Percentiles rank a stretch among this genome's conserved stretches.
These are phyloP conservation scores for Neocrepidodera transversa DNA, from an alignment of 2,888 invertebrate genomes.

Conservation along the genomic window DNA sequence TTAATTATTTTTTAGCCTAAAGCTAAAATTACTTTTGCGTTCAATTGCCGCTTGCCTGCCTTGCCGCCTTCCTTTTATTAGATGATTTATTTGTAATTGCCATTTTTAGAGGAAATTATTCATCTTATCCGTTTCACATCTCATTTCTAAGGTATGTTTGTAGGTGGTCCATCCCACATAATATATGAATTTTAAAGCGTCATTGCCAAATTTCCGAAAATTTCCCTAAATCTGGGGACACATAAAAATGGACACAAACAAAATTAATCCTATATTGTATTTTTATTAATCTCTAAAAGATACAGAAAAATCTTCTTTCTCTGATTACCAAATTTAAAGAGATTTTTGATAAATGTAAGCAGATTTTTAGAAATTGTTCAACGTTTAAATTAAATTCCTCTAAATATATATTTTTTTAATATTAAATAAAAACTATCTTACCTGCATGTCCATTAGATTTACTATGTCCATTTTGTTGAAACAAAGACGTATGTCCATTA, in stretches of 20 bases:
- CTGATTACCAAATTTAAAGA: too few relatives aligned
- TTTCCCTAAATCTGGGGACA: too few relatives aligned
- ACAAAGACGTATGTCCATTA: conserved; percentile 41
- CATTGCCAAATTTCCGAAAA: too few relatives aligned
- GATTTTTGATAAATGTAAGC: too few relatives aligned
- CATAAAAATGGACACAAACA: too few relatives aligned
- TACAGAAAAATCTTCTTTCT: too few relatives aligned
- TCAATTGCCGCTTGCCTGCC: neutral
- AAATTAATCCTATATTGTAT: too few relatives aligned
- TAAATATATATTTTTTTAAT: too few relatives aligned
- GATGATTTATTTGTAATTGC: conserved; percentile 3
- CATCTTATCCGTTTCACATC: neutral
- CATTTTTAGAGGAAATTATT: neutral
- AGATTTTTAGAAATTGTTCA: too few relatives aligned
- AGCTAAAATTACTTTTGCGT: conserved; percentile 5
- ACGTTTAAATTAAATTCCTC: too few relatives aligned
- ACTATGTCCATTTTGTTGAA: conserved; percentile 47
- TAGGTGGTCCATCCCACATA: neutral
- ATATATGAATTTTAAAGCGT: neutral
- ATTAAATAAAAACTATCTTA: too few relatives aligned
- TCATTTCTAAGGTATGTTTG: neutral
- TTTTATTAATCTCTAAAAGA: too few relatives aligned
- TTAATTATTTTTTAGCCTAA: neutral
- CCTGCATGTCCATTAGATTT: conserved; percentile 55
- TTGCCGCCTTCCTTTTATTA: neutral